phyloP scores from a whole-genome alignment of 35 echinoderm and acorn worm genomes.

The Strongylocentrotus purpuratus region DNA sequence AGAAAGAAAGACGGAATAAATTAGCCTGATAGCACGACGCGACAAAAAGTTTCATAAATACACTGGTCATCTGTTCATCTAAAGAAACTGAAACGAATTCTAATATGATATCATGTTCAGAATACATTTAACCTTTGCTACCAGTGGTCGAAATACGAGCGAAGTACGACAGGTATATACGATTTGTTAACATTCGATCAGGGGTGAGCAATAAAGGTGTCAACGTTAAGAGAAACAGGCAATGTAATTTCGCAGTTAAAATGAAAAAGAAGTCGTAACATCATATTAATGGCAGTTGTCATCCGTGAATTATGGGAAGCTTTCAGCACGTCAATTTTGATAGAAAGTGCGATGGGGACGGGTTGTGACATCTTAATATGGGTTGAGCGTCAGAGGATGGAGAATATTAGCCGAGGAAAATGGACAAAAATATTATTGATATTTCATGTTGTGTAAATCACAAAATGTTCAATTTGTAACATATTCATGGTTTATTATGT shows the following conservation, averaged over 20 bases:
- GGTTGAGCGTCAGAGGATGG: too few relatives aligned
- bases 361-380: neutral
- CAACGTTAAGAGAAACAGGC: conserved; percentile 2
- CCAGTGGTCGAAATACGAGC: neutral
- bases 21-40: neutral
- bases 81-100: neutral
- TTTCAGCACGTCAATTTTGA: neutral
- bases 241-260: neutral
- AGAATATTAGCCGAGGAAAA: too few relatives aligned
- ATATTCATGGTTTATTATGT: too few relatives aligned
- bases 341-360: neutral
- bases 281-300: neutral
- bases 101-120: neutral
- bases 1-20: too few relatives aligned
- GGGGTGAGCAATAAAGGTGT: conserved; percentile 4
- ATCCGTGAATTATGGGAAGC: neutral
- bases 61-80: neutral
- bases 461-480: too few relatives aligned
- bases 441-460: too few relatives aligned
- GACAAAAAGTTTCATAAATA: neutral
- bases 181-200: conserved; percentile 28
- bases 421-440: too few relatives aligned
- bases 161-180: neutral
- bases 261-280: neutral
- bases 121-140: neutral